phyloP scores from a whole-genome alignment of 2,797 vertebrate species.

The Serranus cabrilla region DNA sequence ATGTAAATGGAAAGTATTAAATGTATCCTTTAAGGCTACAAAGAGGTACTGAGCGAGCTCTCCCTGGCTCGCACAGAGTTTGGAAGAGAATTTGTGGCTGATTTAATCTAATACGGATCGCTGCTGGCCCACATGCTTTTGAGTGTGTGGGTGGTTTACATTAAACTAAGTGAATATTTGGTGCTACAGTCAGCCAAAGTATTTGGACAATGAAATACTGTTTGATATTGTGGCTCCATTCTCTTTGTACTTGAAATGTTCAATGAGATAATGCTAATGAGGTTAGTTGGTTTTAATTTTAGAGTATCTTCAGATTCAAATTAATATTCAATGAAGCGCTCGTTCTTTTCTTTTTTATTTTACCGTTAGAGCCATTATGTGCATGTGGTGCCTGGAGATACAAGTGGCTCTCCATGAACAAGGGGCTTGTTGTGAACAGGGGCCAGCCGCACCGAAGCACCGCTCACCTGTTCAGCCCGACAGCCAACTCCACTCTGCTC shows the following conservation, averaged over 20 bases:
- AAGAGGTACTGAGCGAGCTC: constrained; percentile 48
- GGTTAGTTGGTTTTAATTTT: constrained; percentile 74
- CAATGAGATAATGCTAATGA: constrained; percentile 67
- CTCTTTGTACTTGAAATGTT: constrained; percentile 56
- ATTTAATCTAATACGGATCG: constrained; percentile 62
- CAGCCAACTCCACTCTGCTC: constrained; percentile 58
- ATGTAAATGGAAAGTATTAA: constrained; percentile 76
- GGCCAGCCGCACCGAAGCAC: constrained; percentile 68
- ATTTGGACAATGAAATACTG: constrained; percentile 70
- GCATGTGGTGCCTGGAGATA: constrained; percentile 63
- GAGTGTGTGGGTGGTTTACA: constrained; percentile 71
- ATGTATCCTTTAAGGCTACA: constrained; percentile 57
- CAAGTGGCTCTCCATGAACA: constrained; percentile 71
- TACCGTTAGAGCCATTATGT: constrained; percentile 55
- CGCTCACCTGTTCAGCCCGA: constrained; percentile 74
- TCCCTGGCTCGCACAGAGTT: constrained; percentile 52
- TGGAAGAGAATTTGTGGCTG: constrained; percentile 51
- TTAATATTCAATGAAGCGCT: constrained; percentile 74
- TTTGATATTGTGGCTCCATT: constrained; percentile 62
- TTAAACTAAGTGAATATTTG: constrained; percentile 74
- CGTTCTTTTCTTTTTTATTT: constrained; percentile 57
- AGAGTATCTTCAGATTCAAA: constrained; percentile 67
- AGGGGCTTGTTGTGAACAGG: constrained; percentile 70
- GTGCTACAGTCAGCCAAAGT: constrained; percentile 51
- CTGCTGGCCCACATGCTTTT: constrained; percentile 42